Base-by-base conservation (phyloP, 1,140 invertebrate species). In the Hyposmocoma kahamanoa region DNA sequence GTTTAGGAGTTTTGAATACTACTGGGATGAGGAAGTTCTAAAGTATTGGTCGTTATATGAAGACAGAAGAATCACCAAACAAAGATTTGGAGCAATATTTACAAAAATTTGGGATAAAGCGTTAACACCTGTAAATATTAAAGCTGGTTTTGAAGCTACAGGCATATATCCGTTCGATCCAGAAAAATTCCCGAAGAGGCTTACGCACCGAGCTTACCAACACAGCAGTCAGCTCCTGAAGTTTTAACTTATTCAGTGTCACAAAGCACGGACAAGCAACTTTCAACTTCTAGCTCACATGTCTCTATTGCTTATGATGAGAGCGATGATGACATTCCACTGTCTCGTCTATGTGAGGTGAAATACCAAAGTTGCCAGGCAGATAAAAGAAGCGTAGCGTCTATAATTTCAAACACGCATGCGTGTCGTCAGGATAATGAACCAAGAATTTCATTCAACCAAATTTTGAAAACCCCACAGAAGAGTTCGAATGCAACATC, bases 11-110 rank as follows among this genome's bases (percentile, higher is more conserved):
- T 36, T 36, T 36, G 32, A 36, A 36, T 36, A 36, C 15, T 36
- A 8, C 32, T 36, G 32, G 32, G 32, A 36, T 15, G 32, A 36
- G 32, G 32, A 36, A 36, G 32, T 36, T 36, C 15, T 36, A 36
- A 36, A 36, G 15, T 36, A 36, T 15, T 36, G 32, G 32, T 6
- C 6, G 4, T 4, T 8, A 4, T 13, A 36, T 36, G 32, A 36
- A 36, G 32, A 36, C 32, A 36, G 32, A 13, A 36, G 32, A 36
- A 36, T 36, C 8, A 36, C 32, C 15, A 36, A 36, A 36, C 32
- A 36, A 13, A 36, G 32, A 15, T 36, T 36, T 13, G 32, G 32
- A 11, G 11, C 11, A 28, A 6, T 28, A 28, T 28, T 28, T 28
- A 6, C 24, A 6, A 28, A 28, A 28, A 11, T 11, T 6, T 28